phyloP scores from a whole-genome alignment of 2,797 vertebrate genomes.

The Alauda arvensis region DNA sequence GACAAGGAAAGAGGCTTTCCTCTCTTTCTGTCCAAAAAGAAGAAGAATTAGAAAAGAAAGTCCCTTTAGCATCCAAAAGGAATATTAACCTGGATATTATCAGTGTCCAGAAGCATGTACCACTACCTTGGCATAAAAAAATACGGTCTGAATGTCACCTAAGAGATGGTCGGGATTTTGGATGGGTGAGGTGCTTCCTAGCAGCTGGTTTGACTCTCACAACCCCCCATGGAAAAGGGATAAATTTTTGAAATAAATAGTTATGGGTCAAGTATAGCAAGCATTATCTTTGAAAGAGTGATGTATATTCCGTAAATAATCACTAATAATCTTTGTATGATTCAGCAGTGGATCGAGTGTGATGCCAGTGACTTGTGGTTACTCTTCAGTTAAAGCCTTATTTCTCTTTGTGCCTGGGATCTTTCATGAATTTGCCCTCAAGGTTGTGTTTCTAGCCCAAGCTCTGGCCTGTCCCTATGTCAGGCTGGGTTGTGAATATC shows the following conservation, averaged over 20 bases:
- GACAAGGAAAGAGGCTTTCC: background rate
- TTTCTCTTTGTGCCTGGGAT: background rate
- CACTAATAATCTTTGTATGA: background rate
- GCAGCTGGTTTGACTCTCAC: background rate
- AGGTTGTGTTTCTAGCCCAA: background rate
- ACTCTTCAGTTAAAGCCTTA: background rate
- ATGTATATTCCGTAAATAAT: background rate
- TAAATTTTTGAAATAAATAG: background rate
- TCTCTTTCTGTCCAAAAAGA: background rate
- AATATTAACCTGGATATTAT: background rate
- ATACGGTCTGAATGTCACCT: fast-evolving
- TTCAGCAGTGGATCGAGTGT: background rate
- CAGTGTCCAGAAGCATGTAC: background rate
- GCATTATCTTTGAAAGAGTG: background rate
- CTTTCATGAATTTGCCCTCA: background rate
- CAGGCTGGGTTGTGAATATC: background rate
- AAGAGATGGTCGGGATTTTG: background rate
- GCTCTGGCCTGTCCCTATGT: background rate
- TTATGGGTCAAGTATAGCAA: background rate
- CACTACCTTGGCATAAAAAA: fast-evolving
- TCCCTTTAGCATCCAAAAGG: background rate
- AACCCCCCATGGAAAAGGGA: background rate
- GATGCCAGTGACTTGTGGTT: background rate
- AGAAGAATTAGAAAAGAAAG: background rate
- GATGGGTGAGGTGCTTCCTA: background rate